Base-by-base conservation (phyloP, 1,140 invertebrate genomes). In the Nixonia krombeini region DNA sequence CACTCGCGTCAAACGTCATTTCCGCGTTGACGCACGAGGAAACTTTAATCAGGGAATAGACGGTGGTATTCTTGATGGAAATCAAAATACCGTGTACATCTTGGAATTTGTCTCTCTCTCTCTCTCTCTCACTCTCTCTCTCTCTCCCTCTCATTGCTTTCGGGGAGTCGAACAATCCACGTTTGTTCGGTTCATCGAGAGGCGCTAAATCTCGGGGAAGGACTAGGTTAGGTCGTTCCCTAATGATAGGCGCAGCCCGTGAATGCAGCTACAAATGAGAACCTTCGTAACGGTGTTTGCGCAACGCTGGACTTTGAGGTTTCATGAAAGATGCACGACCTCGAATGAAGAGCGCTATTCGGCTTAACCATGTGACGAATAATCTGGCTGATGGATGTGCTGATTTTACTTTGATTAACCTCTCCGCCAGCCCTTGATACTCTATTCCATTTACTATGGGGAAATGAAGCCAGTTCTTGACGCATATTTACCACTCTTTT, bases 191-290 rank as follows among this genome's bases (percentile, higher is more conserved):
- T 47, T 31, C 4, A 7, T 13, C 21, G 42, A 37, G 59, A 46
- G 15, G 18, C 1, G n/a, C 15, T 5, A 21, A 45, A 62, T 53
- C 21, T 40, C 15, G 58, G 51, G 56, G 47, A 18, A 66, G 42
- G 45, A 25, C 31, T 26, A 21, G 55, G 29, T 12, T 31, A 21
- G 21, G 21, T 21, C 2, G 21, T n/a, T n/a, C n/a, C n/a, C n/a
- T n/a, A n/a, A n/a, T n/a, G n/a, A n/a, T n/a, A n/a, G n/a, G n/a
- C n/a, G n/a, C n/a, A 6, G 6, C 23, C 40, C 40, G 15, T 78
- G 67, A 70, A 74, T 77, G 57, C 63, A 69, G 49, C 57, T 69
- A 56, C 73, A 73, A 74, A 72, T 72, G 76, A 56, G 73, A 65
- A 62, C 40, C 51, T 42, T 16, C 7, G 25, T 62, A 64, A 68